Base-by-base conservation (phyloP, 1,140 invertebrate genomes). In the Lepidostoma basale region DNA sequence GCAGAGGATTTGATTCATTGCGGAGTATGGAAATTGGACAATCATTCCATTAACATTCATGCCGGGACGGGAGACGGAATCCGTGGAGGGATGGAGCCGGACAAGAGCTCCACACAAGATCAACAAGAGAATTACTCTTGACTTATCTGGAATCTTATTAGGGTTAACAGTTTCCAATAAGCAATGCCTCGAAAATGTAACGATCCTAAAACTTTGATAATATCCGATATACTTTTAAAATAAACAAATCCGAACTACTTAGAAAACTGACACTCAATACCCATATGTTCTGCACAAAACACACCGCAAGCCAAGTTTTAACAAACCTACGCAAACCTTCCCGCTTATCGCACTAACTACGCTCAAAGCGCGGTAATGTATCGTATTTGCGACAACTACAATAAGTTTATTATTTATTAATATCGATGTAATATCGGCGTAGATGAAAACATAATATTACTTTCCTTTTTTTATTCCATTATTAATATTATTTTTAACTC, bases 11-110 rank as follows among this genome's bases (percentile, higher is more conserved):
- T 30, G 26, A 14, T 56, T 18, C 52, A 56, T 56, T 56, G 20
- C 16, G 36, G 26, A 33, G 52, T 56, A 56, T 56, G 52, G 14
- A 56, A 56, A 56, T 56, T 56, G 52, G 12, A 1, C 52, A 56
- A 56, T 56, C 52, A 56, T 56, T 33, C 52, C 52, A 56, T 56
- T 56, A 33, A 10, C n/a, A n/a, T n/a, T n/a, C n/a, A 18, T 33
- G 6, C 26, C 3, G 12, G 5, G 52, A 33, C 16, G 49, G 49
- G 49, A 33, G 10, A 10, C 14, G 9, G 14, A 18, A 16, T 33
- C 10, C 26, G 8, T 14, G 16, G 30, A 18, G 52, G 52, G n/a
- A 33, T 6, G 26, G 1, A 22, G 6, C 5, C 18, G 20, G 44
- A 0, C 18, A 0, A 22, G 44, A 12, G 44, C 3, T 10, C 16